phyloP scores from a whole-genome alignment of 2,113 vertebrate species.

The Anarhynchus alexandrinus region DNA sequence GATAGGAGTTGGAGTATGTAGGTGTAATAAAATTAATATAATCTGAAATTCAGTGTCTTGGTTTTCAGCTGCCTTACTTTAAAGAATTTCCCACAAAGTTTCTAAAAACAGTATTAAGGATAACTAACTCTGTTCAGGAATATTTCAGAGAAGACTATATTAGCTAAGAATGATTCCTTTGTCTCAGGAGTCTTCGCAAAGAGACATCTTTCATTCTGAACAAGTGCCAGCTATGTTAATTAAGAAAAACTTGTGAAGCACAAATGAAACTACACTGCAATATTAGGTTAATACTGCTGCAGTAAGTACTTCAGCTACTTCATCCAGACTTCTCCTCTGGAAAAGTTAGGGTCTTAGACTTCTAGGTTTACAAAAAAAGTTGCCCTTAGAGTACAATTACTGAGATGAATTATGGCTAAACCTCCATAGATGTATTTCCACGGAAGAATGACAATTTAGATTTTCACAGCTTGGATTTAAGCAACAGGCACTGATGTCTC shows the following conservation, averaged over 20 bases:
- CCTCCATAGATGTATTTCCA: neutral
- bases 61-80: neutral
- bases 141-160: conserved; percentile 16
- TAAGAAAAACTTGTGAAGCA: conserved; percentile 46
- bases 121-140: conserved; percentile 35
- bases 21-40: neutral
- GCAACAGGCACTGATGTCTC: too few species aligned
- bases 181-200: conserved; percentile 24
- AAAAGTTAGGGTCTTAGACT: neutral
- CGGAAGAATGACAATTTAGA: too few species aligned
- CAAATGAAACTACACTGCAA: neutral
- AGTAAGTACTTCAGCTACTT: neutral
- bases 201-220: conserved; percentile 3
- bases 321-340: neutral
- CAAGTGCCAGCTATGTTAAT: conserved; percentile 30
- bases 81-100: conserved; percentile 11
- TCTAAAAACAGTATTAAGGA: neutral
- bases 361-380: neutral
- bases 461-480: too few species aligned
- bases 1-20: neutral
- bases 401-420: neutral
- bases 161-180: neutral
- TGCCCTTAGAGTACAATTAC: neutral
- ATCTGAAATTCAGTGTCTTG: neutral
- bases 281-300: neutral